phyloP scores from a whole-genome alignment of 2,113 vertebrate species.

The Leucosticte australis region DNA sequence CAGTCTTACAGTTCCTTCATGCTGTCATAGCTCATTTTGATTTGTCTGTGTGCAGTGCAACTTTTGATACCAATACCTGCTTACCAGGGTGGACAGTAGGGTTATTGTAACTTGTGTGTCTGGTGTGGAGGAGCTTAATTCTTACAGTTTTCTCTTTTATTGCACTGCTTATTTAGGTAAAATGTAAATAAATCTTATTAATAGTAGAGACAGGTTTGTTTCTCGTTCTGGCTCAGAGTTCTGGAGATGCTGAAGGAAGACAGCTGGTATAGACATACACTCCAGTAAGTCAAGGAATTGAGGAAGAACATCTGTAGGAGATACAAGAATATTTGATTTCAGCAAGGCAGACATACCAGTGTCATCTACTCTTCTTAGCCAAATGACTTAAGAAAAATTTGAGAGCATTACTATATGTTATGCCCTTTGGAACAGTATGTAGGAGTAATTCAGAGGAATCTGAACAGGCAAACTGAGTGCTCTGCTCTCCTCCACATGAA shows the following conservation, averaged over 20 bases:
- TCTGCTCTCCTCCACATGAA: constrained; percentile 9
- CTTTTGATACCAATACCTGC: neutral
- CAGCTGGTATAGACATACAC: constrained; percentile 14
- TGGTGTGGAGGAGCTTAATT: neutral
- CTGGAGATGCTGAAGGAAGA: constrained; percentile 16
- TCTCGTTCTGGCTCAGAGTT: neutral
- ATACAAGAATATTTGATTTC: constrained; percentile 2
- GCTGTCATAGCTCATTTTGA: neutral
- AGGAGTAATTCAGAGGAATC: constrained; percentile 25
- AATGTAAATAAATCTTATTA: constrained; percentile 28
- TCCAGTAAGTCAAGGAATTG: constrained; percentile 4
- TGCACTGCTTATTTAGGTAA: neutral
- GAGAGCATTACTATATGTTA: constrained; percentile 9
- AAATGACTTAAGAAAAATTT: constrained; percentile 18
- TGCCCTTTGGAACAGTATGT: constrained; percentile 23
- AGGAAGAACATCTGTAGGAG: constrained; percentile 40
- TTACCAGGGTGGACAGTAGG: neutral
- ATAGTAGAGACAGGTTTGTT: constrained; percentile 16
- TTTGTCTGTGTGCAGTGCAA: neutral
- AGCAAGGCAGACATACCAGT: neutral
- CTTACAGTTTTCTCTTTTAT: neutral
- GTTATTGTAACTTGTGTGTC: neutral
- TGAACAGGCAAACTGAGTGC: neutral
- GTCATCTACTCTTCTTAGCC: neutral
- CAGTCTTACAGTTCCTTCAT: neutral